Evolutionary conservation across 2,797 vertebrate species (phyloP), one percentile per base, ranked within the genome.

Genomic region (Sciaenops ocellatus): DNA sequence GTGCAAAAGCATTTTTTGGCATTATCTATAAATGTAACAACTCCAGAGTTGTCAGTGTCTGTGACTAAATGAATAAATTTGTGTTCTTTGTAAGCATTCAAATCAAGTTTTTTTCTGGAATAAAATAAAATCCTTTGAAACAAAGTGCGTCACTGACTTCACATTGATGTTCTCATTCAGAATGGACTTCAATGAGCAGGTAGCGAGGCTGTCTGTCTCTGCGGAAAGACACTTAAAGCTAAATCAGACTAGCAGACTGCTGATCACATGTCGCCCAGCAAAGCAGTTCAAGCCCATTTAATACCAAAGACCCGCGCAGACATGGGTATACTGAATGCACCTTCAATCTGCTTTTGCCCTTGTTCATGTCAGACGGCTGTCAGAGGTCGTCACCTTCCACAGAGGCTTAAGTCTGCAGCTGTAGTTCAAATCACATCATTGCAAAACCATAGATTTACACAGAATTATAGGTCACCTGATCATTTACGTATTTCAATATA

Each of bases 321-420:
- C 11, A 7, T 38, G 34, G 20, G 16, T 38, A 13, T 2, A 52
- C 15, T 46, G 65, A 78, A 64, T 47, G 54, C 60, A 54, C 54
- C 76, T 59, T 50, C 76, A 85, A 89, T 87, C 76, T n/a, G 8
- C n/a, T 48, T 68, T 73, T 87, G 76, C 87, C 76, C 72, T 30
- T 3, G 8, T 69, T 83, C 73, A 69, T 46, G 62, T 62, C 28
- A 46, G 41, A 11, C 78, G 46, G 62, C 57, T 72, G 75, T 71
- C 55, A 77, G 69, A 85, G 76, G 80, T 80, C 62, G 4, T 52
- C 48, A 54, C 84, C 78, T 76, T 70, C 78, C 68, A 42, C 75
- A 60, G 28, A 16, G 38, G 44, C 63, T 78, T 61, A 72, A 41
- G 12, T 66, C 65, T 52, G 57, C 46, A 12, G 51, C 26, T 20